Evolutionary conservation across 2,888 invertebrate genomes (phyloP).

Genomic region (Trachelus tabidus): DNA sequence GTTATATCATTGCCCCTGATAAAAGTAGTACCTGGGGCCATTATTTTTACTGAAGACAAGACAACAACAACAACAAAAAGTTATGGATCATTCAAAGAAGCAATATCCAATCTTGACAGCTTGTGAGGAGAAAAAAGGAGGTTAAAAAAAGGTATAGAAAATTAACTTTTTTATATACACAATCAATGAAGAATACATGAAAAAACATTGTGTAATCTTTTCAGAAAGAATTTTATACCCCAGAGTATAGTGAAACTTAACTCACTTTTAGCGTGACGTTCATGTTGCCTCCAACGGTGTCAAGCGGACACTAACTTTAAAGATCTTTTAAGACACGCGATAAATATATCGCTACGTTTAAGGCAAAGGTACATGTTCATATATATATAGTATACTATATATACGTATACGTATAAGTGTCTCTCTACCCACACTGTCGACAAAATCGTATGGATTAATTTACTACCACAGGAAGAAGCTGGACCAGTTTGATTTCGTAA

Average conservation of each 20-base stretch:
- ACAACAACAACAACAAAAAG: background rate
- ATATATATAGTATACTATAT: background rate
- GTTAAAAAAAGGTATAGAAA: background rate
- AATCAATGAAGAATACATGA: background rate
- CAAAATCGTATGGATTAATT: background rate
- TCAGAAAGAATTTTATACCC: background rate
- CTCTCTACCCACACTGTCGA: background rate
- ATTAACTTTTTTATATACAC: background rate
- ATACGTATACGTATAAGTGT: background rate
- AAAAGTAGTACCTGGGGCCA: background rate
- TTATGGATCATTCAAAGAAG: background rate
- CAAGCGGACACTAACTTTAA: conserved; percentile 11
- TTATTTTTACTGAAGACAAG: background rate
- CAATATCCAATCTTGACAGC: background rate
- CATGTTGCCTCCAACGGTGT: conserved; percentile 13
- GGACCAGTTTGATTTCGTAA: conserved; percentile 24
- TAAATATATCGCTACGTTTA: conserved; percentile 11
- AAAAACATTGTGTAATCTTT: background rate
- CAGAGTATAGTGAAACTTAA: background rate
- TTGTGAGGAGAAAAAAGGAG: background rate
- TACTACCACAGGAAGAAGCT: conserved; percentile 5
- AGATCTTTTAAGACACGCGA: conserved; percentile 14
- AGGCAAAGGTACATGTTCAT: background rate
- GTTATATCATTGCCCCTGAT: background rate
- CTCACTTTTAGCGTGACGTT: conserved; percentile 18